Evolutionary conservation across 2,113 vertebrate genomes (phyloP), one percentile per base, ranked within the genome.

Genomic region (Podarcis cretensis): DNA sequence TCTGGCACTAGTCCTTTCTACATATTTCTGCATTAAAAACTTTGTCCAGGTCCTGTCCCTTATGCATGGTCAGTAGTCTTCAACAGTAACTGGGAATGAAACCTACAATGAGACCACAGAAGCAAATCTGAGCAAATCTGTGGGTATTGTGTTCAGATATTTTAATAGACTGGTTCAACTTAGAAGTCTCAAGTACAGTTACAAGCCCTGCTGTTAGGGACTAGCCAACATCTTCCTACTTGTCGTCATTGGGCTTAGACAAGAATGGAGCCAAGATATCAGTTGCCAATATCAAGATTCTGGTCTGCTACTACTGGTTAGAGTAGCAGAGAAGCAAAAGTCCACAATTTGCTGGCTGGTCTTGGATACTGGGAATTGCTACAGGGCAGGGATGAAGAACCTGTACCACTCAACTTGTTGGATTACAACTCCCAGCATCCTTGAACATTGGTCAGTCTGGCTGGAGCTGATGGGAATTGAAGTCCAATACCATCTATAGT

Each of bases 171-270:
- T 25, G 25, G 75, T 27, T 48, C 65, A 59, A 37, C 57, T 12
- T 71, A 82, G 32, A 48, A 12, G 0, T 6, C 10, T 66, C 25
- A 89, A 89, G 71, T 25, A 74, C 63, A 3, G 83, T 30, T 66
- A 43, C 0, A 0, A 68, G 37, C 37, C 21, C n/a, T 14, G 27
- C 1, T 0, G 2, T 88, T 89, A 0, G 0, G 0, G 14, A 85
- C 5, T 30, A 68, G 30, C 10, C 23, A 18, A 85, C 74, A 54
- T 65, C 6, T 8, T 25, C 13, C 80, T 59, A 21, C 43, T 10
- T 48, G 13, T 74, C 18, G 59, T 30, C 35, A 59, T 32, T 37
- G 4, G 35, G 20, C 13, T 43, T 32, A 9, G 65, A 6, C 13
- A 86, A 66, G 59, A 37, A 81, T 18, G 9, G 30, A 74, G 35